A percentile compares a stretch with the other conserved stretches of the same genome.
Conservation (phyloP, 2,113 vertebrate genomes). For the Cavia aperea region DNA sequence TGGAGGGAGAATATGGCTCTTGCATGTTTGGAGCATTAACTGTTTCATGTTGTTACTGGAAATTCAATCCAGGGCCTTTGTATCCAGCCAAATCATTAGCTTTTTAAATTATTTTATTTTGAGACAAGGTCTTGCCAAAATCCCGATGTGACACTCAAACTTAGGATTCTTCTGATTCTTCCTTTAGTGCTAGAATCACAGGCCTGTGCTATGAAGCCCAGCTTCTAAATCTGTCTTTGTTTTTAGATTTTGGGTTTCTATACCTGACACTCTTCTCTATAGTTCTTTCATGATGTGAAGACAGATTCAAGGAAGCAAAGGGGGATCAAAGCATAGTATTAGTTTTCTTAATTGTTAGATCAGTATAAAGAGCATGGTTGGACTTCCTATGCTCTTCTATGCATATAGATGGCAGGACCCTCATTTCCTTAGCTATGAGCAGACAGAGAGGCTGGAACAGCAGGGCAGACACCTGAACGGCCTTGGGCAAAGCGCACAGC, state of each 20-base stretch:
- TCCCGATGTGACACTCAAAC: background rate
- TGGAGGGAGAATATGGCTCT: background rate
- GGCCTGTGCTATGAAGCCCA: background rate
- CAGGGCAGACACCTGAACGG: background rate
- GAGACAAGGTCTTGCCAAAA: background rate
- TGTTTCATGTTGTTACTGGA: background rate
- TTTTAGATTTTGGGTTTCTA: background rate
- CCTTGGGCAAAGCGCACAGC: background rate
- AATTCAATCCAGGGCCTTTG: background rate
- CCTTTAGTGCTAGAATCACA: background rate
- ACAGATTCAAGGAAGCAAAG: conserved; percentile 23
- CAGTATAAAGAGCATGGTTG: background rate
- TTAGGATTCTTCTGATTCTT: background rate
- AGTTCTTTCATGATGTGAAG: background rate
- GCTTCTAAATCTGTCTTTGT: background rate
- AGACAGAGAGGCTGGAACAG: background rate
- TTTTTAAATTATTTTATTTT: background rate
- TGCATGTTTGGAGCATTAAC: conserved; percentile 11
- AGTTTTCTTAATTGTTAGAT: conserved; percentile 18
- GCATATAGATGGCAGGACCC: background rate
- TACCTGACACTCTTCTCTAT: background rate
- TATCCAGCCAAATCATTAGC: background rate
- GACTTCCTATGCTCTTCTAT: background rate
- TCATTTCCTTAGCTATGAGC: background rate
- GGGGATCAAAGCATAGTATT: background rate